Evolutionary conservation across 2,797 vertebrate species (phyloP).

Genomic region (Phataginus tetradactyla): DNA sequence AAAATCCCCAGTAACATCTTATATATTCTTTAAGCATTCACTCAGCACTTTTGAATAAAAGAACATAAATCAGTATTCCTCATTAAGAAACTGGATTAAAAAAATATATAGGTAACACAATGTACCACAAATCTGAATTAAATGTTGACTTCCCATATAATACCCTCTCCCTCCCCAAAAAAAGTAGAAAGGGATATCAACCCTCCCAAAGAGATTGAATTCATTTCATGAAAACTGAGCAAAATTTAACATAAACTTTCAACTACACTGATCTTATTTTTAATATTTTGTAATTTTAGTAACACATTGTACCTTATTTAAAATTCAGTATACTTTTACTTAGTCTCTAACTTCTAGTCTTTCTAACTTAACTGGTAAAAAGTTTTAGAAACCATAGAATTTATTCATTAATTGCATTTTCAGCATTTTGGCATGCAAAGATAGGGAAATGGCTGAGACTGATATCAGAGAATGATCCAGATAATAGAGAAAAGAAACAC

Average conservation of each 20-base stretch:
- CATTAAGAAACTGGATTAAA: neutral
- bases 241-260: neutral
- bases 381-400: conserved; percentile 2
- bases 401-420: neutral
- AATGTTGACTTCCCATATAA: neutral
- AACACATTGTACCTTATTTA: neutral
- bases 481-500: neutral
- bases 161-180: neutral
- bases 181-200: neutral
- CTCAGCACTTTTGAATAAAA: neutral
- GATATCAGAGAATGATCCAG: neutral
- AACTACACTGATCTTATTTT: neutral
- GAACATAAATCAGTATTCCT: neutral
- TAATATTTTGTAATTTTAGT: neutral
- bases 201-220: neutral
- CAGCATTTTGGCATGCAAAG: neutral
- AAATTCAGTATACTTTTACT: neutral
- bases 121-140: neutral
- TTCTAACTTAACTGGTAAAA: neutral
- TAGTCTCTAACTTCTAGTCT: neutral
- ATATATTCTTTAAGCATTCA: neutral
- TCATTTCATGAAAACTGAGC: neutral
- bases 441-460: neutral
- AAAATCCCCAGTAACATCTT: neutral
- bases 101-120: neutral